phyloP scores from a whole-genome alignment of 2,888 invertebrate genomes.

The Crepidodera aurea region DNA sequence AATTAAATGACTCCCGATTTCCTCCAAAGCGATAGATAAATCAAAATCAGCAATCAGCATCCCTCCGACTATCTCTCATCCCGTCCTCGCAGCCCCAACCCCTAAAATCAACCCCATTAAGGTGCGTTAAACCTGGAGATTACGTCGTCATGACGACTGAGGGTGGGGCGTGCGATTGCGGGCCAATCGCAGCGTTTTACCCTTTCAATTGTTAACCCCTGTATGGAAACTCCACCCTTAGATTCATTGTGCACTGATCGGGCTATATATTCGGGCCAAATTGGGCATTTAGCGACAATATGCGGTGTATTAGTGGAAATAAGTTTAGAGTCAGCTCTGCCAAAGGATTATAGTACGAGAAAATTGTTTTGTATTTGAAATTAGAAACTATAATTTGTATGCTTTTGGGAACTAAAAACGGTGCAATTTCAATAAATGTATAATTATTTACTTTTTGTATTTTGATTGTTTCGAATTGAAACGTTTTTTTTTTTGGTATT shows the following conservation, averaged over 20 bases:
- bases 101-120: constrained; percentile 46
- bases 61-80: constrained; percentile 9
- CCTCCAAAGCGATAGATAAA: constrained; percentile 1
- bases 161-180: constrained; percentile 42
- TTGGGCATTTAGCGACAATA: constrained; percentile 57
- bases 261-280: constrained; percentile 47
- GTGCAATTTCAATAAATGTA: too few relatives aligned
- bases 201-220: constrained; percentile 40
- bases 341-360: constrained; percentile 21
- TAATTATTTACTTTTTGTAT: too few relatives aligned
- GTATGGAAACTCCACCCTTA: constrained; percentile 43
- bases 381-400: too few relatives aligned
- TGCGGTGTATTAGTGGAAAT: constrained; percentile 58
- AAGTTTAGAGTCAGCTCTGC: constrained; percentile 44
- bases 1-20: background rate
- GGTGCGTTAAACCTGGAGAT: constrained; percentile 52
- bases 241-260: constrained; percentile 43
- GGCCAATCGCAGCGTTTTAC: constrained; percentile 42
- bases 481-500: too few relatives aligned
- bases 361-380: background rate
- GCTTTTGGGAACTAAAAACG: too few relatives aligned
- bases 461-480: too few relatives aligned
- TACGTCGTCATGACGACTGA: constrained; percentile 48
- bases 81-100: constrained; percentile 11
- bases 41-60: constrained; percentile 17